These are phyloP conservation scores for Nylanderia fulva DNA, from an alignment of 1,140 invertebrate species.

Conservation along the genomic window DNA sequence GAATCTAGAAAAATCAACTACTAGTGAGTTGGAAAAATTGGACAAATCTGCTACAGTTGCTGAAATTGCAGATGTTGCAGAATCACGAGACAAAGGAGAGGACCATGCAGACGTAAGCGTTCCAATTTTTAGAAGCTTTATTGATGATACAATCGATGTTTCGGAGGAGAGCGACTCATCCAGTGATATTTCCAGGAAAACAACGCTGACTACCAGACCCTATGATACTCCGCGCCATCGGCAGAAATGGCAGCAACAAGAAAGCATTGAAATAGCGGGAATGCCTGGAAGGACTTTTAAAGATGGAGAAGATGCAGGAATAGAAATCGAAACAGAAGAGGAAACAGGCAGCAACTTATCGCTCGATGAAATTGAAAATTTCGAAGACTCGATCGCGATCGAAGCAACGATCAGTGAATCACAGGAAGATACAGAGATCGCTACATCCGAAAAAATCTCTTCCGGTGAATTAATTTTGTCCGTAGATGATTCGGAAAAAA, in stretches of 20 bases:
- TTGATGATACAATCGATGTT: slow-evolving; percentile 64
- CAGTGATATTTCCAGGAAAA: slow-evolving; percentile 83
- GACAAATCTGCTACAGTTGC: background rate
- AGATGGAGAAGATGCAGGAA: slow-evolving; percentile 45
- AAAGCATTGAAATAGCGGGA: slow-evolving; percentile 4
- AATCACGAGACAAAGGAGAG: slow-evolving; percentile 14
- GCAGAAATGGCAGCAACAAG: slow-evolving; percentile 54
- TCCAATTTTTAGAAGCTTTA: slow-evolving; percentile 69
- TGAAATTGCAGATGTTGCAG: background rate
- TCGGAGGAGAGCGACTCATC: slow-evolving; percentile 81
- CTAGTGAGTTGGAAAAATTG: background rate
- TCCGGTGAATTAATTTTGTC: background rate
- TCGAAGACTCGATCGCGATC: slow-evolving; percentile 16
- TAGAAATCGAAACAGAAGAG: slow-evolving; percentile 50
- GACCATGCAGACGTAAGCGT: slow-evolving; percentile 66
- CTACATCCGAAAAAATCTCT: background rate
- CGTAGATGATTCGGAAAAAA: background rate
- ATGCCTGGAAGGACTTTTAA: background rate
- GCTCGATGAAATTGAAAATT: slow-evolving; percentile 7
- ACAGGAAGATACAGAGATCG: background rate
- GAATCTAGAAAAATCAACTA: background rate
- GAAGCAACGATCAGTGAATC: background rate
- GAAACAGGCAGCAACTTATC: slow-evolving; percentile 60
- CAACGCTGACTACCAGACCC: slow-evolving; percentile 79
- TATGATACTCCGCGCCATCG: slow-evolving; percentile 80